Evolutionary conservation across 2,113 vertebrate genomes (phyloP).

Genomic region (Pelusios castaneus): DNA sequence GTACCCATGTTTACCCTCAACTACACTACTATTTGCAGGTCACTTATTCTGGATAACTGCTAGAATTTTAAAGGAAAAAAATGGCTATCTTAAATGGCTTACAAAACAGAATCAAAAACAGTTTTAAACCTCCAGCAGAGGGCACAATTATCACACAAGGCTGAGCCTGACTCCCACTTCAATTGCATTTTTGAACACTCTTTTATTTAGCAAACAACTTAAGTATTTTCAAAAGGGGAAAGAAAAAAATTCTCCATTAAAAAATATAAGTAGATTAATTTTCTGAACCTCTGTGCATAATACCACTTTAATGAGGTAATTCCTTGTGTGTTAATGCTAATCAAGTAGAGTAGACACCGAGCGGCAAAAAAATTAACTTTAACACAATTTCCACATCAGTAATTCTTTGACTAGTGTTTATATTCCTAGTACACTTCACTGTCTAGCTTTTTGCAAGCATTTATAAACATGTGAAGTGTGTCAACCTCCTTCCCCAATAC

Average conservation of each 20-base stretch:
- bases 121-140: slow-evolving; percentile 31
- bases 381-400: not conserved
- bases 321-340: not conserved
- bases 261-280: not conserved
- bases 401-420: not conserved
- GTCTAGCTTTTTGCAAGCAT: not conserved
- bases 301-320: not conserved
- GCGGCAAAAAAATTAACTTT: not conserved
- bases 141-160: not conserved
- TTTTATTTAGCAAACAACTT: not conserved
- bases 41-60: no score
- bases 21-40: not conserved
- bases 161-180: not conserved
- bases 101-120: not conserved
- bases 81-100: not conserved
- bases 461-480: not conserved
- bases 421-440: not conserved
- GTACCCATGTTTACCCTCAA: not conserved
- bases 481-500: not conserved
- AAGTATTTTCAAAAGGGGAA: not conserved
- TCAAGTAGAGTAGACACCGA: not conserved
- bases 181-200: not conserved
- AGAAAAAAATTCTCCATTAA: not conserved
- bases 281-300: not conserved
- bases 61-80: not conserved